Evolutionary conservation across 2,888 invertebrate genomes (phyloP), one percentile per base, ranked within the genome.

Genomic region (Cryptocheilus praepositus): DNA sequence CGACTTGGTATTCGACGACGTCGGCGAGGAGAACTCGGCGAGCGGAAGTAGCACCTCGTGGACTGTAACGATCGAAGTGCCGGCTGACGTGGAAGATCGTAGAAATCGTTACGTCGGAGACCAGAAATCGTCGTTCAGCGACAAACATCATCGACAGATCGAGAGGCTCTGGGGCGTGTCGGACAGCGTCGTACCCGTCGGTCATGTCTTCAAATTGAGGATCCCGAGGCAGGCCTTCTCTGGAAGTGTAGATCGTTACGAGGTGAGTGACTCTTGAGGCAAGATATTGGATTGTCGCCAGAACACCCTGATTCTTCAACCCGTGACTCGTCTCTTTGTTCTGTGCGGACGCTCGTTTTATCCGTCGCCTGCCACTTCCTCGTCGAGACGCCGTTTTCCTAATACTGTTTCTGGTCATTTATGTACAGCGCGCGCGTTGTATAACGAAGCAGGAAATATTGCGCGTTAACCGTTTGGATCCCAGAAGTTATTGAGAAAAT

Each of bases 151-250:
- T 19, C 70, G 36, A 1, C 36, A 70, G 67, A 79, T 83, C 70
- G 83, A 85, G 74, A 88, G 88, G 76, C 85, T 88, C 57, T 89
- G 89, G 88, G 90, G 90, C 22, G 86, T 93, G 71, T 92, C 93
- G 61, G 93, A 94, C 83, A 91, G 92, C 71, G 91, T 92, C 76
- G 80, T 83, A 3, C 93, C 94, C 79, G 91, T 91, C 72, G 95
- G 95, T 54, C 93, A 93, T 84, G 89, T 94, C 69, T 94, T 95
- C 89, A 92, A 92, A 75, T 92, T 94, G 88, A 92, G 92, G 80
- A 92, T 95, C 79, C 94, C 95, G 16, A 92, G 91, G 77, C 93
- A 94, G 88, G 93, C 93, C 21, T 94, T 94, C 89, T 91, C 92
- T 63, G 94, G 93, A 71, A 91, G 91, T 78, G 91, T 94, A 56